Evolutionary conservation across 1,140 invertebrate genomes (phyloP), one percentile per base, ranked within the genome.

Genomic region (Acromyrmex echinatior): DNA sequence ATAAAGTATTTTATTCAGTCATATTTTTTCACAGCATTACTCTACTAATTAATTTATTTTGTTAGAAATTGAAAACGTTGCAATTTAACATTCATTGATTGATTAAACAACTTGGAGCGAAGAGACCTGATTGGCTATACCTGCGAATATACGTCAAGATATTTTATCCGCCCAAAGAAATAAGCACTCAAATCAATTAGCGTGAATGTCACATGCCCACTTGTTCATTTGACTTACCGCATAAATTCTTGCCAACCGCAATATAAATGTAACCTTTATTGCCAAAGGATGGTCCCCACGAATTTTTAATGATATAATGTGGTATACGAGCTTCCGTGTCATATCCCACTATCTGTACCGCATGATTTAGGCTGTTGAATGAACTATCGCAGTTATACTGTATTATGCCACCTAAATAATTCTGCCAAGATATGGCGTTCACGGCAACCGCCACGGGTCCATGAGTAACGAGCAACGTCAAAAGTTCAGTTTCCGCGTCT

Each of bases 291-390:
- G 95, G 90, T 0, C 98, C 98, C 98, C 98, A 99, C 0, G 98
- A 98, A 95, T 99, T 99, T 90, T 97, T 96, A 0, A 97, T 97
- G 65, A 99, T 98, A 91, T 98, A 99, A 95, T 97, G 97, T 1
- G 98, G 98, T 58, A 97, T 96, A 21, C 96, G 94, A 79, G 96
- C 97, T 31, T 96, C 96, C 25, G 97, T 93, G 93, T 98, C 97
- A 93, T 98, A 99, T 1, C 98, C 98, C 1, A 99, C 97, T 87
- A 99, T 97, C 94, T 98, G 97, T 0, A 98, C 98, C 2, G 98
- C 98, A 94, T 99, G 98, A 95, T 99, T 99, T 35, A 97, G 93
- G 90, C 97, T 97, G 18, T 96, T 94, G 2, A 96, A 93, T 18
- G 95, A 94, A 6, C 96, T 96, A 66, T 97, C 96, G 95, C 98